These are phyloP conservation scores for Myotis yumanensis DNA, from an alignment of 2,113 vertebrate genomes.

Conservation along the genomic window DNA sequence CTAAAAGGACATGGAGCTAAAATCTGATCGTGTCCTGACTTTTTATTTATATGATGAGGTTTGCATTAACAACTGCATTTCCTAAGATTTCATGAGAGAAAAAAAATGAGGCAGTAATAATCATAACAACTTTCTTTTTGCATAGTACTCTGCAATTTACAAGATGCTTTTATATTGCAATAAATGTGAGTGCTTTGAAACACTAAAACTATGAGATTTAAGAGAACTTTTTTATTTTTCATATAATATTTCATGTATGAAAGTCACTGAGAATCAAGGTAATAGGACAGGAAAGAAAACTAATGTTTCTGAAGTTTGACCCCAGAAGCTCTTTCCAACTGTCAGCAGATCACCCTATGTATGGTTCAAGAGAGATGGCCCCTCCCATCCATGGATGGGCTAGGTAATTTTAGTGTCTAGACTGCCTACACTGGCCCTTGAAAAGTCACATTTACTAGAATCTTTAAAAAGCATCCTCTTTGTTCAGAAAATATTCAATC, in stretches of 20 bases:
- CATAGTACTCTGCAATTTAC: neutral
- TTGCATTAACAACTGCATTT: neutral
- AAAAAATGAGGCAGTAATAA: neutral
- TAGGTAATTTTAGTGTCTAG: constrained; percentile 17
- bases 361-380: neutral
- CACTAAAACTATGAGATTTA: neutral
- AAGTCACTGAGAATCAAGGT: constrained; percentile 23
- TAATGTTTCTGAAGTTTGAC: neutral
- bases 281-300: neutral
- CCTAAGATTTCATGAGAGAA: neutral
- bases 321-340: neutral
- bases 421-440: constrained; percentile 12
- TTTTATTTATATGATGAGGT: neutral
- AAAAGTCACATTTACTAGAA: constrained; percentile 63
- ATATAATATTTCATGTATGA: neutral
- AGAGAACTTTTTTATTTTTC: neutral
- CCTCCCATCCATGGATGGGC: neutral
- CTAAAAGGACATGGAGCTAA: neutral
- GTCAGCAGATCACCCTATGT: neutral
- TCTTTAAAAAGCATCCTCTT: constrained; percentile 69
- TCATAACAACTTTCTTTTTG: neutral
- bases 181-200: constrained; percentile 34
- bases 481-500: constrained; percentile 66
- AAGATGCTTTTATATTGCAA: constrained; percentile 21
- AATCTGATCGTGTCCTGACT: neutral